A percentile compares a stretch with the other conserved stretches of the same genome.
phyloP scores from a whole-genome alignment of 2,888 invertebrate genomes.

The Zygaena filipendulae region DNA sequence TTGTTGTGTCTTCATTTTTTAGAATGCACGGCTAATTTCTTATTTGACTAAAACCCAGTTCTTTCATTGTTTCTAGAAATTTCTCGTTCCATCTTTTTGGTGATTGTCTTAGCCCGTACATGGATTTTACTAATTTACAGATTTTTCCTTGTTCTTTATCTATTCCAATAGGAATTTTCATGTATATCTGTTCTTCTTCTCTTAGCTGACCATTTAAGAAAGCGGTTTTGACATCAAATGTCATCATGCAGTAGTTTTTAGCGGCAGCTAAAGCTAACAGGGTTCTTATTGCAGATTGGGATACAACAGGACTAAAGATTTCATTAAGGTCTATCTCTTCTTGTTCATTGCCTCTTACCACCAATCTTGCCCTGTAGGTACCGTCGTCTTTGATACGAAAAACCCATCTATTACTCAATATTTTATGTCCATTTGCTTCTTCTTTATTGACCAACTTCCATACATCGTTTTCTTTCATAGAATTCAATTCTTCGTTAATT shows the following conservation, averaged over 20 bases:
- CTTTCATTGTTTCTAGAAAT: not conserved
- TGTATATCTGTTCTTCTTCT: not conserved
- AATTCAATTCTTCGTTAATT: too few species aligned
- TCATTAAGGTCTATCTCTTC: conserved; percentile 3
- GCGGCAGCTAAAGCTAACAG: conserved; percentile 1
- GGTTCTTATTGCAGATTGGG: not conserved
- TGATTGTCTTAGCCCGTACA: not conserved
- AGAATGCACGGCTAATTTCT: not conserved
- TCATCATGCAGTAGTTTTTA: not conserved
- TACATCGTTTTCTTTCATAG: too few species aligned
- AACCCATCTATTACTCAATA: too few species aligned
- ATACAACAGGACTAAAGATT: conserved; percentile 1
- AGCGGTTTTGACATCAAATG: not conserved
- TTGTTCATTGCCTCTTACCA: conserved; percentile 3
- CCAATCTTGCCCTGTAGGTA: not conserved
- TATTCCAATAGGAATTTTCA: conserved; percentile 3
- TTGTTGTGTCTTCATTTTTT: not conserved
- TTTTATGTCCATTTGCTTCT: too few species aligned
- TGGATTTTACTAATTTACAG: not conserved
- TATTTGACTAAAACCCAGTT: not conserved
- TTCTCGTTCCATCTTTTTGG: not conserved
- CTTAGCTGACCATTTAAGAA: conserved; percentile 8
- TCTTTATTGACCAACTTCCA: too few species aligned
- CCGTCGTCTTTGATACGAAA: not conserved
- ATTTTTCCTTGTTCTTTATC: not conserved